phyloP scores from a whole-genome alignment of 2,113 vertebrate species.

The Euleptes europaea region DNA sequence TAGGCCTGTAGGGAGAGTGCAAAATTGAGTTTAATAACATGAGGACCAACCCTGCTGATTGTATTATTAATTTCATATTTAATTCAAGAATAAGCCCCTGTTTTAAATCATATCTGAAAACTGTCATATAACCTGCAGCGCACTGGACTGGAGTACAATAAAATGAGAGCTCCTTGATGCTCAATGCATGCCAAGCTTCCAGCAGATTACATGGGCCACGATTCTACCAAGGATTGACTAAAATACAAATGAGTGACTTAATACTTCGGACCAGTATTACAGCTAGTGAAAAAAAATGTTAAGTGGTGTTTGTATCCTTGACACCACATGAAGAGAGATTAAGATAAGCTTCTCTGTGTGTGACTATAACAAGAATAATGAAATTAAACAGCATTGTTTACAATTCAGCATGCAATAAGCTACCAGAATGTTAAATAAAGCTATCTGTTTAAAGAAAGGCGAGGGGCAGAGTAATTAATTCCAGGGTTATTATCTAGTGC shows the following conservation, averaged over 20 bases:
- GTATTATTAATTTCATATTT: constrained; percentile 30
- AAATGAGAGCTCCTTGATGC: neutral
- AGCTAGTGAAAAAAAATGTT: neutral
- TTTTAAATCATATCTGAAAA: constrained; percentile 6
- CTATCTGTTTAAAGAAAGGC: constrained; percentile 13
- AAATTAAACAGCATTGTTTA: constrained; percentile 44
- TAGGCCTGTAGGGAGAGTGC: constrained; percentile 1
- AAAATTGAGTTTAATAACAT: constrained; percentile 17
- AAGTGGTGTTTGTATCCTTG: constrained; percentile 40
- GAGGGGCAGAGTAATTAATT: fast-evolving
- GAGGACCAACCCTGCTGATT: constrained; percentile 10
- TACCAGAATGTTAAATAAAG: constrained; percentile 3
- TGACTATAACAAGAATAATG: constrained; percentile 30
- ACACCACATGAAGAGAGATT: constrained; percentile 42
- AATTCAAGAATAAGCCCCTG: neutral
- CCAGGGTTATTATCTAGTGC: constrained; percentile 5
- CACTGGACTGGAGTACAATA: neutral
- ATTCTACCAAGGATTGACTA: neutral
- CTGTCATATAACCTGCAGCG: neutral
- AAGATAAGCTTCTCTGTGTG: constrained; percentile 18
- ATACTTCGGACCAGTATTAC: neutral
- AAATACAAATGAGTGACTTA: constrained; percentile 15
- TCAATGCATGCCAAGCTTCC: neutral
- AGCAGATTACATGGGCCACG: constrained; percentile 21
- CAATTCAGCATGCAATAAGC: neutral